These are phyloP conservation scores for Protula sp. DNA, from an alignment of 2,888 invertebrate genomes.

Conservation along the genomic window DNA sequence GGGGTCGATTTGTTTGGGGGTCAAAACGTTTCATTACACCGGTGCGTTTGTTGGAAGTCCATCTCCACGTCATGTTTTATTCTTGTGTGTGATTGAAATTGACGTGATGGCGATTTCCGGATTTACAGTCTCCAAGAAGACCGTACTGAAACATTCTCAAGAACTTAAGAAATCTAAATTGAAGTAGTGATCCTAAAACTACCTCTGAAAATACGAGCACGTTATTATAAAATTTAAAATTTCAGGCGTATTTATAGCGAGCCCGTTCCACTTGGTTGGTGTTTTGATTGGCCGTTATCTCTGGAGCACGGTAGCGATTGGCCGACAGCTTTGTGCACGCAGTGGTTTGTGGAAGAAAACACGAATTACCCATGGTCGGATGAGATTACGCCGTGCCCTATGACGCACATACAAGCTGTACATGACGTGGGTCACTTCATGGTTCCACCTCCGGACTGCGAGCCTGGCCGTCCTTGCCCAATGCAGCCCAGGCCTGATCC, in stretches of 20 bases:
- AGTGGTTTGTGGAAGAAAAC: neutral
- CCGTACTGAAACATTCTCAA: too few species aligned
- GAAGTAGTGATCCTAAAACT: too few species aligned
- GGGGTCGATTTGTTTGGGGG: too few species aligned
- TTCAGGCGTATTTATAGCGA: slow-evolving; percentile 1
- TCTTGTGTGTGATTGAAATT: too few species aligned
- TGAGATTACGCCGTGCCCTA: slow-evolving; percentile 7
- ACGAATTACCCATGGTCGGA: slow-evolving; percentile 1
- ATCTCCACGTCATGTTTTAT: too few species aligned
- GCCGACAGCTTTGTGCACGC: neutral
- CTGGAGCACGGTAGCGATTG: neutral
- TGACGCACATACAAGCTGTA: slow-evolving; percentile 4
- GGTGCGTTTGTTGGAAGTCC: too few species aligned
- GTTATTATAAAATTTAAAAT: too few species aligned
- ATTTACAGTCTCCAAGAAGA: too few species aligned
- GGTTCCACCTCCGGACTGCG: neutral
- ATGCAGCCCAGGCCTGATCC: neutral
- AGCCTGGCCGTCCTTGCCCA: neutral
- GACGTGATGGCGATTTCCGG: too few species aligned
- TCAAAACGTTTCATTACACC: too few species aligned
- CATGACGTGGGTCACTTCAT: slow-evolving; percentile 5
- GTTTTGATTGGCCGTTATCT: neutral
- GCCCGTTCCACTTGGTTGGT: slow-evolving; percentile 4
- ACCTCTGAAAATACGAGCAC: too few species aligned
- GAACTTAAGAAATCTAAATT: too few species aligned